Conservation (phyloP, 2,797 vertebrate species). For the Argyrosomus regius region DNA sequence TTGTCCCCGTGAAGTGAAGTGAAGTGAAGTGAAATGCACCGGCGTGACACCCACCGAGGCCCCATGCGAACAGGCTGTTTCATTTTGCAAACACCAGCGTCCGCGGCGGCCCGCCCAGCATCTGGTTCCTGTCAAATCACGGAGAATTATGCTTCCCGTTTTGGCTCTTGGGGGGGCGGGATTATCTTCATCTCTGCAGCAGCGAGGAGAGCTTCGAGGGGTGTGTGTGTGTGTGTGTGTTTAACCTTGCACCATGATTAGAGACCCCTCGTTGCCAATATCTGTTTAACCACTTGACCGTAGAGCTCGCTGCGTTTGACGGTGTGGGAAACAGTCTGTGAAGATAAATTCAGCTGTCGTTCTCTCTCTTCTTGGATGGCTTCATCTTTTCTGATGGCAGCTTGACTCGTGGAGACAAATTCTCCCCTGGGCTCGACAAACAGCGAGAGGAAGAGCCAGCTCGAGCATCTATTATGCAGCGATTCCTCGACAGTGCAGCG, state of each 20-base stretch:
- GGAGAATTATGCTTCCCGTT: conserved; percentile 55
- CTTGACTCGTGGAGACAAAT: conserved; percentile 32
- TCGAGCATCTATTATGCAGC: conserved; percentile 52
- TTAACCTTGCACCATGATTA: conserved; percentile 56
- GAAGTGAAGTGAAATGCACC: conserved; percentile 27
- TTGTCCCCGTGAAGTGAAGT: conserved; percentile 17
- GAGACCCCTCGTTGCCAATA: conserved; percentile 24
- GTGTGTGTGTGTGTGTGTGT: conserved; percentile 23
- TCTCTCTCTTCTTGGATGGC: conserved; percentile 31
- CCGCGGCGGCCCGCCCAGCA: conserved; percentile 42
- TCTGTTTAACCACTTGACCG: conserved; percentile 29
- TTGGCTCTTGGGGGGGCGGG: conserved; percentile 44
- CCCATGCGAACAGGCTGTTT: conserved; percentile 58
- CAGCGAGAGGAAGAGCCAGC: conserved; percentile 34
- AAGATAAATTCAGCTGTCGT: conserved; percentile 18
- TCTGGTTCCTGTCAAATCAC: conserved; percentile 74
- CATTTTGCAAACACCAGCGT: conserved; percentile 56
- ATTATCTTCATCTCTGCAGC: conserved; percentile 49
- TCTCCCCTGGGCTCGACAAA: conserved; percentile 20
- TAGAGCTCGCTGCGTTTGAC: background rate
- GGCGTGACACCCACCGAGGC: conserved; percentile 37
- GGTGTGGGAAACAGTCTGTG: background rate
- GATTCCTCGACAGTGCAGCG: conserved; percentile 44
- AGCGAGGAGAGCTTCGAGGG: conserved; percentile 20
- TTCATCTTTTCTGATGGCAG: conserved; percentile 34